Conservation (phyloP, 2,888 invertebrate species). For the Polymixis lichenea region DNA sequence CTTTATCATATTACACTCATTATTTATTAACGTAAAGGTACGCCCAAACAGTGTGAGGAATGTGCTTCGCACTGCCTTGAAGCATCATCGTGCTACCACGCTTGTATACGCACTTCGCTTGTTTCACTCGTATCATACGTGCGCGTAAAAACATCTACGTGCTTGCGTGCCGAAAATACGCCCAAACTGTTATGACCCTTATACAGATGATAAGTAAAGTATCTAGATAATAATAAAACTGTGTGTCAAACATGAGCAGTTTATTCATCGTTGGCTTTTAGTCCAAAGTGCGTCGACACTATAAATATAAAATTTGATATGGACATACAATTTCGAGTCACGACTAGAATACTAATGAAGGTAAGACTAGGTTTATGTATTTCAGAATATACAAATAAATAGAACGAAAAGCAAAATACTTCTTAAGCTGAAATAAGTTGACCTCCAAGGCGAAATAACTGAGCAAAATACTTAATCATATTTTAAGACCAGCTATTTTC, state of each 20-base stretch:
- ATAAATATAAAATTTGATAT: constrained; percentile 16
- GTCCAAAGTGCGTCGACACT: constrained; percentile 37
- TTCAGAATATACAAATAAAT: constrained; percentile 8
- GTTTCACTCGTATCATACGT: neutral
- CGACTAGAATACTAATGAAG: constrained; percentile 9
- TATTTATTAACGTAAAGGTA: neutral
- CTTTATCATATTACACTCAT: neutral
- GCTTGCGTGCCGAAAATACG: neutral
- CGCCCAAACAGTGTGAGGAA: neutral
- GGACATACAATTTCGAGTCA: neutral
- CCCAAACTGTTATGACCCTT: neutral
- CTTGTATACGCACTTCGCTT: neutral
- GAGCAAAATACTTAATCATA: constrained; percentile 20
- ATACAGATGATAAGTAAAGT: neutral
- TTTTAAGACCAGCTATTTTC: constrained; percentile 32
- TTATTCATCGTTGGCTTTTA: constrained; percentile 16
- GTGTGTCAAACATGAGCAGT: constrained; percentile 14
- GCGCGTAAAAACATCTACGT: neutral
- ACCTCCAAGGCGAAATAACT: neutral
- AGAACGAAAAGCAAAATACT: constrained; percentile 9
- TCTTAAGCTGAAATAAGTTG: constrained; percentile 1
- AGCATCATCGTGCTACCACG: neutral
- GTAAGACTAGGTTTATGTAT: constrained; percentile 12
- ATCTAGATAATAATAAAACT: constrained; percentile 15
- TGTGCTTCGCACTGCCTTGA: neutral